These are phyloP conservation scores for Peromyscus aztecus DNA, from an alignment of 2,797 vertebrate species.

Conservation along the genomic window DNA sequence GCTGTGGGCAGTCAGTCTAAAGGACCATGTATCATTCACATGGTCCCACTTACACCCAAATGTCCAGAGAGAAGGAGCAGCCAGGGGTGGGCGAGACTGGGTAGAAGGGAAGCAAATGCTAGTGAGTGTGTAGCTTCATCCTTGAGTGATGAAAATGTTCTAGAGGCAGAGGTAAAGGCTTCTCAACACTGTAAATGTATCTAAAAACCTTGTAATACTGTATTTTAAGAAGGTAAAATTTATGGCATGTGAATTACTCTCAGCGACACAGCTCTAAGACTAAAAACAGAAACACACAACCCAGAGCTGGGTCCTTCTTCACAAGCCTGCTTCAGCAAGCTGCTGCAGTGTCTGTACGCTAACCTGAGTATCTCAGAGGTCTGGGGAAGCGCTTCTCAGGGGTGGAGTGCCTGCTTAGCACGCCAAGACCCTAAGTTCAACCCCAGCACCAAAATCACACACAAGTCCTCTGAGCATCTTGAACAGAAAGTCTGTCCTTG, in stretches of 20 bases:
- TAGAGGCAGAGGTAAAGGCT: not conserved
- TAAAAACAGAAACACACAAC: not conserved
- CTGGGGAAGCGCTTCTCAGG: not conserved
- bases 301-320: not conserved
- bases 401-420: not conserved
- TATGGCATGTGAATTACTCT: not conserved
- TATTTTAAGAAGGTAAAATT: not conserved
- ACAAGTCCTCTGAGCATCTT: not conserved
- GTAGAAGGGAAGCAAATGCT: not conserved
- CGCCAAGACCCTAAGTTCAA: not conserved
- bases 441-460: not conserved
- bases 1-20: not conserved
- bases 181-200: not conserved
- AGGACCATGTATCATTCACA: not conserved
- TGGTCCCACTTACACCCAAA: not conserved
- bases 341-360: not conserved
- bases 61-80: not conserved
- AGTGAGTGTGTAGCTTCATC: not conserved
- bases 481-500: not conserved
- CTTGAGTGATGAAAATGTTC: not conserved
- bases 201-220: not conserved
- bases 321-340: not conserved
- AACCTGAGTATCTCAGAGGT: too few species aligned
- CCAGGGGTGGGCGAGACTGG: not conserved
- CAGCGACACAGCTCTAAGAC: not conserved